Percentiles rank a stretch among this genome's conserved stretches.
Conservation (phyloP, 2,797 vertebrate genomes). For the Scyliorhinus canicula region DNA sequence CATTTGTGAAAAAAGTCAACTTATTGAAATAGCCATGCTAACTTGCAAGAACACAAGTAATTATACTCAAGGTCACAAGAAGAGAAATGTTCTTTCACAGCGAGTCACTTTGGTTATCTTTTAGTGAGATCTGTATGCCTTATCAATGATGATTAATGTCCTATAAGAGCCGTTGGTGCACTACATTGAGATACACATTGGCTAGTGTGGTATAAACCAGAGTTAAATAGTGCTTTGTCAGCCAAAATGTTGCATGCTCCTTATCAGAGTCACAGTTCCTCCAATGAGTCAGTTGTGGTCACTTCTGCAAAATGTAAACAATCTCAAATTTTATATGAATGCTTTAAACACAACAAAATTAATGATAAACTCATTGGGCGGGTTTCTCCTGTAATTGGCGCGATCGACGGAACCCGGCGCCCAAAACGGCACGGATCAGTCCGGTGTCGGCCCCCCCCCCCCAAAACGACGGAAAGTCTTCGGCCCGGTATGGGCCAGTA, state of each 20-base stretch:
- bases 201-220: not conserved
- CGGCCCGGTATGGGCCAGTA: no score
- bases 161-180: not conserved
- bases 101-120: not conserved
- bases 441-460: no score
- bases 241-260: not conserved
- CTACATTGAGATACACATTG: not conserved
- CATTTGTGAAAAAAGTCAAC: not conserved
- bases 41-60: not conserved
- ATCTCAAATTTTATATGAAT: not conserved
- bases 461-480: no score
- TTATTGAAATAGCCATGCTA: not conserved
- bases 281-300: conserved; percentile 29
- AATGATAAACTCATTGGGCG: not conserved
- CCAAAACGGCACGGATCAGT: no score
- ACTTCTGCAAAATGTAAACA: not conserved
- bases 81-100: not conserved
- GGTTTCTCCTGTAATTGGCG: no score
- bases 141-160: no score
- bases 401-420: no score
- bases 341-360: not conserved
- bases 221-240: not conserved
- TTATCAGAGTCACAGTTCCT: not conserved
- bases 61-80: not conserved
- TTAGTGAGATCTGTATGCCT: no score